A percentile compares a stretch with the other conserved stretches of the same genome.
These are phyloP conservation scores for Zaprionus kolodkinae DNA, from an alignment of 1,140 invertebrate species.

Conservation along the genomic window DNA sequence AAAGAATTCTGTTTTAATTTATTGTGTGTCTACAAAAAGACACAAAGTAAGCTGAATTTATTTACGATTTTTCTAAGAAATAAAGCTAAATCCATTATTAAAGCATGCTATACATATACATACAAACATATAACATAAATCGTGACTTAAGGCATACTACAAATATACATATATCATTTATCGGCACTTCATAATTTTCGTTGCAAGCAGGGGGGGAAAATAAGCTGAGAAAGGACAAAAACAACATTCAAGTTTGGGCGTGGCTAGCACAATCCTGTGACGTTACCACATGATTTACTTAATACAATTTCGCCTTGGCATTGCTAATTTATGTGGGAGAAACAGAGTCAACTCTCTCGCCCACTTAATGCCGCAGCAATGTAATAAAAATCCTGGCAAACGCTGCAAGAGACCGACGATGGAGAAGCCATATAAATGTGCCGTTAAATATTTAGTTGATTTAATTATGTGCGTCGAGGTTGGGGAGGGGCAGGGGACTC, in stretches of 20 bases:
- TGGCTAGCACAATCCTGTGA: conserved; percentile 17
- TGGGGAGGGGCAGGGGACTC: neutral
- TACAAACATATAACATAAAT: neutral
- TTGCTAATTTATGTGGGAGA: conserved; percentile 64
- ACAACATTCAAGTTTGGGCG: conserved; percentile 16
- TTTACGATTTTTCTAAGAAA: neutral
- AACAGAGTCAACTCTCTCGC: conserved; percentile 36
- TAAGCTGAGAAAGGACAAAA: conserved; percentile 4
- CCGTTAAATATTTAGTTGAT: conserved; percentile 82
- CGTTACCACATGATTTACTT: conserved; percentile 66
- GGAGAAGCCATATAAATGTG: conserved; percentile 67
- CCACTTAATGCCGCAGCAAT: conserved; percentile 72
- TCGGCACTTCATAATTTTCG: neutral
- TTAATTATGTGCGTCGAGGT: conserved; percentile 69
- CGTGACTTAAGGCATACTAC: neutral
- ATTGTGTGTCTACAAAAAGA: neutral
- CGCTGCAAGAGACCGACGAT: neutral
- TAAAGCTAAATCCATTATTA: neutral
- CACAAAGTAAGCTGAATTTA: neutral
- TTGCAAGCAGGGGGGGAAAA: neutral
- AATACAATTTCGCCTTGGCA: conserved; percentile 62
- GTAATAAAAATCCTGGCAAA: conserved; percentile 74
- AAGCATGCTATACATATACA: neutral
- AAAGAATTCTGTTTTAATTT: neutral
- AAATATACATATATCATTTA: conserved; percentile 5